These are phyloP conservation scores for Luehdorfia chinensis DNA, from an alignment of 1,140 invertebrate species.

Conservation along the genomic window DNA sequence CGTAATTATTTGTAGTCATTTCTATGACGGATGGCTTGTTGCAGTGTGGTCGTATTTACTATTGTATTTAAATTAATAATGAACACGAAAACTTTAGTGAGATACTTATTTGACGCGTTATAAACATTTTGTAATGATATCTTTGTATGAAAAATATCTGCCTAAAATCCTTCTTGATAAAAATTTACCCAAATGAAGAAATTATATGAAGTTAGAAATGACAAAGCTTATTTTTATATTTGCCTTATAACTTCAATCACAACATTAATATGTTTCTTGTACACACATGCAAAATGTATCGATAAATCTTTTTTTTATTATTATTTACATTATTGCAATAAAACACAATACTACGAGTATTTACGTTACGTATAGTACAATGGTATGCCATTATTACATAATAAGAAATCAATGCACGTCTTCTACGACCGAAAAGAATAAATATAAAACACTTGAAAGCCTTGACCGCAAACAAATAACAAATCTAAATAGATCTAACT, in stretches of 20 bases:
- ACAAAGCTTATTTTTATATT: not conserved
- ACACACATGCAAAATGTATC: no score
- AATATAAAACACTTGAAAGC: slow-evolving; percentile 38
- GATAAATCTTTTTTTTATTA: no score
- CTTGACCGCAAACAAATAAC: slow-evolving; percentile 39
- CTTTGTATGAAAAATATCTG: no score
- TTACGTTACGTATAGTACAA: not conserved
- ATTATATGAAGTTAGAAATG: no score
- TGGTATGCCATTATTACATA: not conserved
- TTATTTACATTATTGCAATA: no score
- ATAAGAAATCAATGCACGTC: no score
- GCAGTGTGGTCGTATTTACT: slow-evolving; percentile 3
- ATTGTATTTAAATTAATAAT: not conserved
- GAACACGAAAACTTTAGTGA: not conserved
- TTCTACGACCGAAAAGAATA: slow-evolving; percentile 16
- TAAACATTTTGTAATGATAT: not conserved
- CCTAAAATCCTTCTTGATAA: no score
- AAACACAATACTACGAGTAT: not conserved
- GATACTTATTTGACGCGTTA: not conserved
- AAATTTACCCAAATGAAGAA: no score
- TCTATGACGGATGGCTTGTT: slow-evolving; percentile 12
- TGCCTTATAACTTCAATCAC: no score
- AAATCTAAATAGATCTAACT: slow-evolving; percentile 32
- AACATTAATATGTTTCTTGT: no score
- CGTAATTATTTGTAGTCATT: slow-evolving; percentile 15